Evolutionary conservation across 2,888 invertebrate genomes (phyloP), one percentile per base, ranked within the genome.

Genomic region (Cyclophora albipunctata): DNA sequence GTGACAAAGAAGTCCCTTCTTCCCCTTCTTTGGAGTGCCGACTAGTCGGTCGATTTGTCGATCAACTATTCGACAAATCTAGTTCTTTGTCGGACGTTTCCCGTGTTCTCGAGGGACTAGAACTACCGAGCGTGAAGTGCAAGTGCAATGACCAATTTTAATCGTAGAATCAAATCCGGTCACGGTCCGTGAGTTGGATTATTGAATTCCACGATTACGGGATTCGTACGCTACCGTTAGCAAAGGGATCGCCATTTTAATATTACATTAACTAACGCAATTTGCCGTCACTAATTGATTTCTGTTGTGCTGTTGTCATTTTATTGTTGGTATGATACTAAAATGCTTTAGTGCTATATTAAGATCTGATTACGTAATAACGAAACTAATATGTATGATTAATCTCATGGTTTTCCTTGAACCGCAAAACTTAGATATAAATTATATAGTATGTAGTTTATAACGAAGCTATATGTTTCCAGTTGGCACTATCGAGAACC

Each of bases 1-100:
- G 81, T 81, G 84, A 83, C 83, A 81, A 77, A 78, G 74, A 77
- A 81, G 71, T 66, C 71, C 78, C 76, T 73, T 77, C 79, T 83
- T 82, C 82, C 85, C 84, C 78, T 81, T 71, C 69, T 67, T 67
- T 62, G 57, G 63, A 66, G 61, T 55, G 59, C 52, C 70, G 66
- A 70, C 68, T 64, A 59, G 62, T 70, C 56, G 59, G 49, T 46
- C 61, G 70, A 75, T 65, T 57, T 53, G 60, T 74, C 64, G 60
- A 40, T 59, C 64, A 52, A 55, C 52, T 55, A 40, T 55, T 59
- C 50, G 42, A 33, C 45, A 45, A 20, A 20, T 20, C 20, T 20
- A 20, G 20, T 20, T 20, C 20, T 20, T 49, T 46, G 45, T 46
- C 40, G 7, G 42, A 20, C 42, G 42, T 20, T 42, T 4, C n/a